A percentile compares a stretch with the other conserved stretches of the same genome.
These are phyloP conservation scores for Eupeodes corollae DNA, from an alignment of 1,140 invertebrate genomes.

Conservation along the genomic window DNA sequence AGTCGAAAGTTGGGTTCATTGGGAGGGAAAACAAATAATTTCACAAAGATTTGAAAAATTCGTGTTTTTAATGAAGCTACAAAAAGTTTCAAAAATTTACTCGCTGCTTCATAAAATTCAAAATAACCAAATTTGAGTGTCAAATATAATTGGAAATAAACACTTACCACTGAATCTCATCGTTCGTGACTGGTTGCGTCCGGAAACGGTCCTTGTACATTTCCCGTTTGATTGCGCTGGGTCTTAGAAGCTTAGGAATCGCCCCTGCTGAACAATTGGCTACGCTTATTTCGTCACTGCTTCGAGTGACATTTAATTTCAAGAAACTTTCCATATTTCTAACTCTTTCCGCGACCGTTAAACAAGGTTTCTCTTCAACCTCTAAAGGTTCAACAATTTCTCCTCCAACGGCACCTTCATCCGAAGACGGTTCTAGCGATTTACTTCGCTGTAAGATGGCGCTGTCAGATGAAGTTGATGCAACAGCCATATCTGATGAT, in stretches of 20 bases:
- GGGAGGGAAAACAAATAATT: too few relatives aligned
- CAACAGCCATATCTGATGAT: background rate
- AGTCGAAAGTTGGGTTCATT: too few relatives aligned
- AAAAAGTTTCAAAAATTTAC: too few relatives aligned
- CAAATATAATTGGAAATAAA: background rate
- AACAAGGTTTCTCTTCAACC: constrained; percentile 7
- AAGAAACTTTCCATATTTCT: constrained; percentile 34
- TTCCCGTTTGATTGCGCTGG: constrained; percentile 39
- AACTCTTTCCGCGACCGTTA: constrained; percentile 35
- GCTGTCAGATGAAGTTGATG: background rate
- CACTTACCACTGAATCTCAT: constrained; percentile 37
- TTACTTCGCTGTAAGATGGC: background rate
- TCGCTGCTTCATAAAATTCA: too few relatives aligned
- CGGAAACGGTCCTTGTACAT: constrained; percentile 45
- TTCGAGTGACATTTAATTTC: constrained; percentile 12
- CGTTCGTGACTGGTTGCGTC: constrained; percentile 55
- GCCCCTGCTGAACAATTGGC: constrained; percentile 25
- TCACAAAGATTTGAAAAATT: too few relatives aligned
- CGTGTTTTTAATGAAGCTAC: too few relatives aligned
- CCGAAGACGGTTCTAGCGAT: constrained; percentile 11
- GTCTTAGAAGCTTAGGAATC: constrained; percentile 34
- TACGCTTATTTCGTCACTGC: constrained; percentile 5
- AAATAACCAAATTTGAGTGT: background rate
- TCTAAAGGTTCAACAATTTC: constrained; percentile 2
- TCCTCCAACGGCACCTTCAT: too few relatives aligned